These are phyloP conservation scores for Aphelenchoides fujianensis DNA, from an alignment of 1,140 invertebrate species.

Conservation along the genomic window DNA sequence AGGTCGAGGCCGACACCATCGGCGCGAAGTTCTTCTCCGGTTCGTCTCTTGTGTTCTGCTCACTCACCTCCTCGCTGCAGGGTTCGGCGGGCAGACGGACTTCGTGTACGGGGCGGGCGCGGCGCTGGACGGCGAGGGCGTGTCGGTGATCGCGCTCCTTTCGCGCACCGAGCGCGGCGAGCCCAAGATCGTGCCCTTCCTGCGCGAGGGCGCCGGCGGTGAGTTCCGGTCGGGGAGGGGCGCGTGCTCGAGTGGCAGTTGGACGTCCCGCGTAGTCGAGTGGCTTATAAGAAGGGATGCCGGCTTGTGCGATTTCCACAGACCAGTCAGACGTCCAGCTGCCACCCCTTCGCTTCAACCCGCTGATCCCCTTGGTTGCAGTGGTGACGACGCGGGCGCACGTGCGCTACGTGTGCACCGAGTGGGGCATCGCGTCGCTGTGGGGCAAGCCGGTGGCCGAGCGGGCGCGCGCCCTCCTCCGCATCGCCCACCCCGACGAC, in stretches of 20 bases:
- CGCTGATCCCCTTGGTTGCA: too few species aligned
- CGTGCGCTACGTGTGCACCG: slow-evolving; percentile 80
- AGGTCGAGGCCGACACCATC: slow-evolving; percentile 86
- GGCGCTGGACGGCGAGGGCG: slow-evolving; percentile 79
- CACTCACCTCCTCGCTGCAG: too few species aligned
- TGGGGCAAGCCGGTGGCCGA: slow-evolving; percentile 85
- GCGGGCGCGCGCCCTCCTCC: slow-evolving; percentile 81
- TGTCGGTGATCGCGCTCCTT: slow-evolving; percentile 86
- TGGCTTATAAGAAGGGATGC: too few species aligned
- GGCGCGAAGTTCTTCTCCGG: slow-evolving; percentile 86
- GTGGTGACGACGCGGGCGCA: slow-evolving; percentile 88
- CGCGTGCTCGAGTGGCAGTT: too few species aligned
- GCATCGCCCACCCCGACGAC: slow-evolving; percentile 84
- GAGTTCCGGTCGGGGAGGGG: too few species aligned
- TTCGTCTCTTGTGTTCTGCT: too few species aligned
- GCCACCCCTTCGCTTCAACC: too few species aligned
- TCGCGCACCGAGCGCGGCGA: slow-evolving; percentile 80
- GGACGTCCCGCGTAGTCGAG: too few species aligned
- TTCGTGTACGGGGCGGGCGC: slow-evolving; percentile 88
- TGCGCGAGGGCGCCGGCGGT: slow-evolving; percentile 68
- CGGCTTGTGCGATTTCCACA: too few species aligned
- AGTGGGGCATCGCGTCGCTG: slow-evolving; percentile 80
- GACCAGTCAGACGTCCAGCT: too few species aligned
- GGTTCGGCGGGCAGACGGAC: slow-evolving; percentile 88
- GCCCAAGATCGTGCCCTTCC: slow-evolving; percentile 79